A percentile compares a stretch with the other conserved stretches of the same genome.
These are phyloP conservation scores for Saccopteryx leptura DNA, from an alignment of 2,113 vertebrate genomes.

Conservation along the genomic window DNA sequence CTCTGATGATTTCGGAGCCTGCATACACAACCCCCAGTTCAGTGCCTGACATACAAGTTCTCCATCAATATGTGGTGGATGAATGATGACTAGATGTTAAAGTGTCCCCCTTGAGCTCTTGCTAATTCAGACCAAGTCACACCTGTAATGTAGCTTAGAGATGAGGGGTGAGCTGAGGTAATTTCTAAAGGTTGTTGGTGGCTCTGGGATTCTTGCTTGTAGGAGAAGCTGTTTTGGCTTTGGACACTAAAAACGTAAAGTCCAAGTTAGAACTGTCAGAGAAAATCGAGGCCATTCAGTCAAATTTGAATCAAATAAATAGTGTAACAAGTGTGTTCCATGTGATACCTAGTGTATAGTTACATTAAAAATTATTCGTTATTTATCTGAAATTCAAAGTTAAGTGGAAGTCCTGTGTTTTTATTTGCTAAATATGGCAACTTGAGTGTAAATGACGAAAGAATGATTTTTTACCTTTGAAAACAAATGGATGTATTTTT, in stretches of 20 bases:
- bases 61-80: fast-evolving
- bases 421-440: background rate
- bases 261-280: background rate
- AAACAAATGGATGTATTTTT: background rate
- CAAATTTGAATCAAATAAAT: background rate
- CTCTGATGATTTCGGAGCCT: background rate
- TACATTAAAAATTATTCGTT: background rate
- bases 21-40: no score
- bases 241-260: background rate
- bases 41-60: fast-evolving
- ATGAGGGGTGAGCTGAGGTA: background rate
- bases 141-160: fast-evolving
- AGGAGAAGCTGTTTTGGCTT: background rate
- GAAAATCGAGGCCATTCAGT: background rate
- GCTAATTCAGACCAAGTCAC: background rate
- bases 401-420: background rate
- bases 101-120: fast-evolving
- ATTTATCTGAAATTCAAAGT: background rate
- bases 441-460: background rate
- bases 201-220: background rate
- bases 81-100: no score
- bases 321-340: background rate
- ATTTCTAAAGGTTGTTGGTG: background rate
- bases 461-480: background rate
- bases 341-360: fast-evolving